Evolutionary conservation across 92 coral and sea anemone species (phyloP).

Genomic region (Parazoanthus darwini): DNA sequence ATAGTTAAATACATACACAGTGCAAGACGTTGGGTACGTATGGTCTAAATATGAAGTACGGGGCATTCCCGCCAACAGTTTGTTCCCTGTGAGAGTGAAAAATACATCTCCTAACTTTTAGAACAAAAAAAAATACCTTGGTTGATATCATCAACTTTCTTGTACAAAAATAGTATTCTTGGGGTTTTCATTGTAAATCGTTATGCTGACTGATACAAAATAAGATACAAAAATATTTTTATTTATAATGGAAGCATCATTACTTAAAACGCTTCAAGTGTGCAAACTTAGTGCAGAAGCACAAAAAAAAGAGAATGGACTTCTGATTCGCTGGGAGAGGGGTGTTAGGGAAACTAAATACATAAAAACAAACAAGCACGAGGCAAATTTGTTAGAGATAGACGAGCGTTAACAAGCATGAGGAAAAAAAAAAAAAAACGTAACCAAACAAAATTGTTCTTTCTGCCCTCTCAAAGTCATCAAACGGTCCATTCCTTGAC

Average conservation of each 20-base stretch:
- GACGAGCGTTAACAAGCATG: too few relatives aligned
- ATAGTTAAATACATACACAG: constrained; percentile 38
- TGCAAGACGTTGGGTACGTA: constrained; percentile 9
- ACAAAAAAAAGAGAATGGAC: neutral
- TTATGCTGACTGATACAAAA: neutral
- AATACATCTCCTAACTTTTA: neutral
- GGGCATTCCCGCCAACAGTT: neutral
- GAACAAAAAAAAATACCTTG: constrained; percentile 14
- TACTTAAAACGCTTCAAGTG: neutral
- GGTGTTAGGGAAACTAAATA: neutral
- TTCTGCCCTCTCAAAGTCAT: too few relatives aligned
- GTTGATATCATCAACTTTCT: neutral
- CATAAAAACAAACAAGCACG: neutral
- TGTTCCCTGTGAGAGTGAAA: neutral
- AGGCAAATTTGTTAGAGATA: too few relatives aligned
- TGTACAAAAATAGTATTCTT: constrained; percentile 29
- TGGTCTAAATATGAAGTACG: constrained; percentile 1
- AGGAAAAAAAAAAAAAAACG: too few relatives aligned
- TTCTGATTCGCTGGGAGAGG: too few relatives aligned
- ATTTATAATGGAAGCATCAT: neutral
- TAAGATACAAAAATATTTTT: constrained; percentile 3
- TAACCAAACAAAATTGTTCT: too few relatives aligned
- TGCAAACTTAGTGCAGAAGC: neutral
- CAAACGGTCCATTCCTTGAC: too few relatives aligned
- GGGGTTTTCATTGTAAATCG: neutral